A percentile compares a stretch with the other conserved stretches of the same genome.
These are phyloP conservation scores for Monodelphis domestica DNA, from an alignment of 2,797 vertebrate genomes.

Conservation along the genomic window DNA sequence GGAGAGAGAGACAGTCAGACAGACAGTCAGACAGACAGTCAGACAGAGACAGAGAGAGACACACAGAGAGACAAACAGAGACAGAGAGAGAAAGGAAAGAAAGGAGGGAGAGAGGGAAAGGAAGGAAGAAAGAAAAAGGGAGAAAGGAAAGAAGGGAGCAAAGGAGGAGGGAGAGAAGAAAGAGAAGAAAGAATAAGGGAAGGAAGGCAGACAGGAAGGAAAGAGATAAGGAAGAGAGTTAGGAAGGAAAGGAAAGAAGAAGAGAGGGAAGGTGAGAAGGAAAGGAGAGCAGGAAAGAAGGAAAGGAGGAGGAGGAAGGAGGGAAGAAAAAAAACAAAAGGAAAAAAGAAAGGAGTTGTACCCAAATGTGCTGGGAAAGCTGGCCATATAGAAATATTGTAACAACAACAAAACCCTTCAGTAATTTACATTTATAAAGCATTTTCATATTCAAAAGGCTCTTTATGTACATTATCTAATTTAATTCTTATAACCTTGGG, in stretches of 20 bases:
- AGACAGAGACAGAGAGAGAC: neutral
- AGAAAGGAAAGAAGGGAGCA: neutral
- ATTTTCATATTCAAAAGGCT: neutral
- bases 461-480: neutral
- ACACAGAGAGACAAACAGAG: too few species aligned
- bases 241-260: too few species aligned
- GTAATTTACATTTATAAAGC: neutral
- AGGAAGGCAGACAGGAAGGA: neutral
- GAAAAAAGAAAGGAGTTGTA: neutral
- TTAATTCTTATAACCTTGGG: neutral
- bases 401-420: neutral
- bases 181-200: neutral
- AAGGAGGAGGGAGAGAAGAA: neutral
- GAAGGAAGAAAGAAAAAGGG: too few species aligned
- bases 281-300: too few species aligned
- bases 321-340: neutral
- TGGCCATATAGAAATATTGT: neutral
- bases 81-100: neutral
- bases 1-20: too few species aligned
- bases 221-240: too few species aligned
- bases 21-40: too few species aligned
- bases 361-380: neutral
- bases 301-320: too few species aligned
- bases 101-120: neutral
- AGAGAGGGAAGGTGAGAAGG: too few species aligned